Conservation (phyloP, 2,113 vertebrate genomes). For the Gymnogyps californianus region DNA sequence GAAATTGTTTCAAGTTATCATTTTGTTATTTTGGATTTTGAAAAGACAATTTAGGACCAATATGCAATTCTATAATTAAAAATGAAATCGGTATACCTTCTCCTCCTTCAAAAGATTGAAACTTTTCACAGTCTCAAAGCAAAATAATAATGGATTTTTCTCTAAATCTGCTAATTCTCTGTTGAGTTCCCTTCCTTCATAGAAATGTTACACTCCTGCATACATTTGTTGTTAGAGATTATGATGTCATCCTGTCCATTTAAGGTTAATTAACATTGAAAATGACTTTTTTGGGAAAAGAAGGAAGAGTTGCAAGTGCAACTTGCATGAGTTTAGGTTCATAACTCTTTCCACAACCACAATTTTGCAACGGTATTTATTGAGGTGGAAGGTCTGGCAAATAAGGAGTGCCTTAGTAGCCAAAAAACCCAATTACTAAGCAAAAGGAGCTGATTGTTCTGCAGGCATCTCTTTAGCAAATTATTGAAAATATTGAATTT, state of each 20-base stretch:
- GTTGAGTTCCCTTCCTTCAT: neutral
- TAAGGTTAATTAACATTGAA: neutral
- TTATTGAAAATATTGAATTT: neutral
- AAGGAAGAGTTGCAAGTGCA: neutral
- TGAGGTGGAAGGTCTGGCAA: neutral
- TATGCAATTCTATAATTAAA: neutral
- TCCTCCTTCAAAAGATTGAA: neutral
- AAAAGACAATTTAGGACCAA: neutral
- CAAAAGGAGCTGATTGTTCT: neutral
- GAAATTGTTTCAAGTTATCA: neutral
- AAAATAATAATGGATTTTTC: neutral
- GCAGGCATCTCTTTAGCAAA: neutral
- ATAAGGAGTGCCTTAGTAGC: neutral
- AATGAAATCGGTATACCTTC: neutral
- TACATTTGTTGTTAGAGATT: neutral
- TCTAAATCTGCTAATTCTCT: neutral
- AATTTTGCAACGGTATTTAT: neutral
- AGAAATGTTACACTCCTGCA: neutral
- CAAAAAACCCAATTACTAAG: neutral
- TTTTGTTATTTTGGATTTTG: neutral
- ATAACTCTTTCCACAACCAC: neutral
- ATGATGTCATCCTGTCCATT: neutral
- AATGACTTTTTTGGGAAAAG: neutral
- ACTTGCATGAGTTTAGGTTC: neutral
- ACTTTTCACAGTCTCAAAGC: neutral